phyloP scores from a whole-genome alignment of 2,888 invertebrate genomes.

The Entomobrya proxima region DNA sequence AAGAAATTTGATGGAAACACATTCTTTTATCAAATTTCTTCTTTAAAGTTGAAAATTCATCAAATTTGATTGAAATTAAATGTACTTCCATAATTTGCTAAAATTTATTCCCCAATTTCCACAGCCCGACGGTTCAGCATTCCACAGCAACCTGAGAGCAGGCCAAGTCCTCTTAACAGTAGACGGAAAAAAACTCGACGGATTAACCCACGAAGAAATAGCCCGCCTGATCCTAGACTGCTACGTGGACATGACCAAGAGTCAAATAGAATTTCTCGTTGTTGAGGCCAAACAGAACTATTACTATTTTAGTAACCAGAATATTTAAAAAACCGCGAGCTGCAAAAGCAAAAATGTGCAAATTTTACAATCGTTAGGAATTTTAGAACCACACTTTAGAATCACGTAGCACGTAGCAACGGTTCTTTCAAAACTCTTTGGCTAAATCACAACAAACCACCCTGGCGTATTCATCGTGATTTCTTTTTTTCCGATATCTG shows the following conservation, averaged over 20 bases:
- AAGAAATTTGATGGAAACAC: too few species aligned
- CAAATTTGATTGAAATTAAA: neutral
- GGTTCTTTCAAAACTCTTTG: too few species aligned
- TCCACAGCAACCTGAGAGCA: slow-evolving; percentile 92
- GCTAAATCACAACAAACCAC: too few species aligned
- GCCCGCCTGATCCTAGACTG: slow-evolving; percentile 95
- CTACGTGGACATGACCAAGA: slow-evolving; percentile 91
- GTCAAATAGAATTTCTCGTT: slow-evolving; percentile 94
- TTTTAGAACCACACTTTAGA: too few species aligned
- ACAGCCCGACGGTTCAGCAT: slow-evolving; percentile 96
- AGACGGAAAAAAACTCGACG: slow-evolving; percentile 84
- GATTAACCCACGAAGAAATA: slow-evolving; percentile 92
- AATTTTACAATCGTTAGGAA: too few species aligned
- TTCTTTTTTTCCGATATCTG: too few species aligned
- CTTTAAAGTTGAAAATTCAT: neutral
- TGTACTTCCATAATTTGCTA: neutral
- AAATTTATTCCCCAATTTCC: slow-evolving; percentile 76
- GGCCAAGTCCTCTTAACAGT: slow-evolving; percentile 96
- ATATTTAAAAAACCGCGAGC: too few species aligned
- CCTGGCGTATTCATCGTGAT: too few species aligned
- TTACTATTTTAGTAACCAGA: slow-evolving; percentile 48
- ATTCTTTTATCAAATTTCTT: too few species aligned
- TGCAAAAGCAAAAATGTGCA: too few species aligned
- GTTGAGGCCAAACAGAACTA: slow-evolving; percentile 84
- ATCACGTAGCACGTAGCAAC: too few species aligned